Evolutionary conservation across 1,140 invertebrate species (phyloP), one percentile per base, ranked within the genome.

Genomic region (Drosophila neocordata): DNA sequence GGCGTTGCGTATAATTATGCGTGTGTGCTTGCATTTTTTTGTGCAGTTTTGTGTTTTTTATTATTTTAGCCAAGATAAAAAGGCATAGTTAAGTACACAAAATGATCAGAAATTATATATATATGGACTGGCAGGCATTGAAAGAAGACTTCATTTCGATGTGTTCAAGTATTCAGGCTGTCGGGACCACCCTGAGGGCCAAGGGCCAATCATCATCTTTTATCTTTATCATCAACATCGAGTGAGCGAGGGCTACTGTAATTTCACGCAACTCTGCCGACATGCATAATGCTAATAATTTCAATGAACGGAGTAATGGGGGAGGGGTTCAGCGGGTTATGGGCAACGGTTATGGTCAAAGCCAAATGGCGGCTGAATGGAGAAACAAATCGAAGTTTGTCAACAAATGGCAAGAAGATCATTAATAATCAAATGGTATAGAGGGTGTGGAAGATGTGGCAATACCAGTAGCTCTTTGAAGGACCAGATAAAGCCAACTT

Each of bases 91-190:
- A 85, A 75, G 79, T 87, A 88, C 83, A 85, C 82, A 87, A 87
- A 88, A 85, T 85, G 87, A 88, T 88, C 74, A 78, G 83, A 85
- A 85, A 85, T 85, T 82, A 75, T 65, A 85, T 72, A 85, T 82
- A 71, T 79, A 87, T 77, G 74, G 53, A 31, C 27, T 48, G 80
- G 53, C 76, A 67, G 61, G 58, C 58, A 71, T 76, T 74, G 9
- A 48, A 48, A 59, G 38, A 61, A 41, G 38, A 44, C 59, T 61
- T 61, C 38, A 61, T 61, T 44, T 41, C 13, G 5, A n/a, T 6
- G 41, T 11, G 8, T 18, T 4, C 41, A 20, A 48, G 15, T 48
- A 9, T 20, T 20, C 15, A 1, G 15, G 41, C 41, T 48, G 15
- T 12, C 41, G n/a, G 15, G 24, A 44, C 58, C 58, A 41, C 24